phyloP scores from a whole-genome alignment of 1,140 invertebrate genomes.

The Drosophila micromelanica region DNA sequence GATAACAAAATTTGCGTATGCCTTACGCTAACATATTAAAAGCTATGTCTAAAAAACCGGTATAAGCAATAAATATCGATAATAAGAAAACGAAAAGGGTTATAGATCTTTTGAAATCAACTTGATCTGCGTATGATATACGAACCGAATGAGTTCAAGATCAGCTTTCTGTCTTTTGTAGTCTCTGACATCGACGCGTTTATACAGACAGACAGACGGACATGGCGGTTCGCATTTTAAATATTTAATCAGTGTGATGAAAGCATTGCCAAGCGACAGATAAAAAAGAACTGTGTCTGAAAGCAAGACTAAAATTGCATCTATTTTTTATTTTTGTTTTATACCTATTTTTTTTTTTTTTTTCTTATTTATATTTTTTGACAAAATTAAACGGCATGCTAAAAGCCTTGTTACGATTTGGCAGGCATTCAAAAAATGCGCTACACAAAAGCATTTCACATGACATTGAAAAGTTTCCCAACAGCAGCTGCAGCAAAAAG shows the following conservation, averaged over 20 bases:
- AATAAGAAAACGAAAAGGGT: no score
- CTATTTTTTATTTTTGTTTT: conserved; percentile 10
- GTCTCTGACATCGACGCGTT: no score
- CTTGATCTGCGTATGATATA: no score
- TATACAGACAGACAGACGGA: no score
- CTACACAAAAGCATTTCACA: conserved; percentile 50
- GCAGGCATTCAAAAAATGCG: conserved; percentile 67
- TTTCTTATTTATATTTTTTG: not conserved
- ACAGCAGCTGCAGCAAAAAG: conserved; percentile 15
- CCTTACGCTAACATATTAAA: no score
- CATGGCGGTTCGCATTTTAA: no score
- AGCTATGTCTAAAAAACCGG: no score
- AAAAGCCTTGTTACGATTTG: conserved; percentile 54
- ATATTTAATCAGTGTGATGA: conserved; percentile 64
- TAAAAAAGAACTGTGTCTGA: conserved; percentile 16
- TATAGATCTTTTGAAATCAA: no score
- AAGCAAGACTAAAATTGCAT: conserved; percentile 41
- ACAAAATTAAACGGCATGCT: conserved; percentile 11
- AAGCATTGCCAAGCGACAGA: conserved; percentile 24
- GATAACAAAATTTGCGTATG: no score
- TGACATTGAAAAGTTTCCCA: conserved; percentile 66
- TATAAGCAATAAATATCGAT: no score
- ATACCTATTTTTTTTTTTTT: not conserved
- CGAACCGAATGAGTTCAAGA: no score
- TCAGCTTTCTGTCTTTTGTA: no score